phyloP scores from a whole-genome alignment of 2,113 vertebrate species.

The Daubentonia madagascariensis region DNA sequence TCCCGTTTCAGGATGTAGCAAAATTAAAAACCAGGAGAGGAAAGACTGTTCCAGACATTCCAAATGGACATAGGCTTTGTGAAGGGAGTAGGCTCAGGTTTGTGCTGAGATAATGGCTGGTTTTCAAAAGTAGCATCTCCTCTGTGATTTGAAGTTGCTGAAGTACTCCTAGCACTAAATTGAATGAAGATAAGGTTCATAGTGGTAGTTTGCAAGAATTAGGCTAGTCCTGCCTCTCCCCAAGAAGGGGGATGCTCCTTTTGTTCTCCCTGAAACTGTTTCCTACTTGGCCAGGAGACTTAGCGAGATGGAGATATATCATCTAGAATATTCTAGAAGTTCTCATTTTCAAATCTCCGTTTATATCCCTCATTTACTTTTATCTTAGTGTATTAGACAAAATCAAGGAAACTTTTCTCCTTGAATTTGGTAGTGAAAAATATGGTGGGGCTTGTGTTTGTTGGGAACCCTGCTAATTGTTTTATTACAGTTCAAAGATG shows the following conservation, averaged over 20 bases:
- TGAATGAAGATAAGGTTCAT: background rate
- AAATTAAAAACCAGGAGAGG: background rate
- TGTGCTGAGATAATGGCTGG: background rate
- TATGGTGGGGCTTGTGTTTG: background rate
- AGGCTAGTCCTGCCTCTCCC: background rate
- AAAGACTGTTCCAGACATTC: background rate
- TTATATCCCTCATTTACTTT: background rate
- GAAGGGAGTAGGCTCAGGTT: background rate
- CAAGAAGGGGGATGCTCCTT: background rate
- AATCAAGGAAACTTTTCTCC: background rate
- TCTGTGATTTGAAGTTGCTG: conserved; percentile 30
- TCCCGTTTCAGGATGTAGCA: background rate
- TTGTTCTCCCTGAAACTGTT: background rate
- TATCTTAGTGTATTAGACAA: conserved; percentile 1
- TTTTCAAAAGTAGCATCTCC: background rate
- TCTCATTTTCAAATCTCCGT: conserved; percentile 2
- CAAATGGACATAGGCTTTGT: background rate
- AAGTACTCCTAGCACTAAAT: background rate
- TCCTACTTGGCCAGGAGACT: background rate
- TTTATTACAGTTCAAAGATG: conserved; percentile 12
- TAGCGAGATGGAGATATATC: background rate
- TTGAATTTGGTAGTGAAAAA: conserved; percentile 35
- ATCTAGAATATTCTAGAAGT: background rate
- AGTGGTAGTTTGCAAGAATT: background rate
- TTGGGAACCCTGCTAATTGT: conserved; percentile 18